A percentile compares a stretch with the other conserved stretches of the same genome.
phyloP scores from a whole-genome alignment of 2,113 vertebrate species.

The Noturus placidus region DNA sequence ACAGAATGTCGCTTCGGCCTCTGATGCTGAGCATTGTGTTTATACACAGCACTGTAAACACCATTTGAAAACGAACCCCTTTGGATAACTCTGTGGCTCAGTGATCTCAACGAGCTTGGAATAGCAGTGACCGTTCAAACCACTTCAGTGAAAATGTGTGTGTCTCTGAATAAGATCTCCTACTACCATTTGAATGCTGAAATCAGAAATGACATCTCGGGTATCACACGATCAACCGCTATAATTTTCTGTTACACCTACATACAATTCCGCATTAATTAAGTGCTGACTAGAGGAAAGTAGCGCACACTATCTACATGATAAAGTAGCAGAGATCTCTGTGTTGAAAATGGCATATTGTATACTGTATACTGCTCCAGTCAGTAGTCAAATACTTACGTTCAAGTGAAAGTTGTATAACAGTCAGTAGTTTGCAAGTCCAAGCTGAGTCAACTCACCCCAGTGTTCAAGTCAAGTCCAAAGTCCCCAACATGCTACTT shows the following conservation, averaged over 20 bases:
- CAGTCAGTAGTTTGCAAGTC: neutral
- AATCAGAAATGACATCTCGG: neutral
- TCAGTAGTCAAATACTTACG: neutral
- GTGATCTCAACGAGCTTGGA: slow-evolving; percentile 49
- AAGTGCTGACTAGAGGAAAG: neutral
- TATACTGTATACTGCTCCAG: neutral
- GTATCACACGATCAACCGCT: neutral
- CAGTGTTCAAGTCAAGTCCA: neutral
- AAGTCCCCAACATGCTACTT: neutral
- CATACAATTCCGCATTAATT: neutral
- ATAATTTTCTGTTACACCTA: neutral
- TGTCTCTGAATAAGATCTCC: neutral
- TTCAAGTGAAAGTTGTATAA: neutral
- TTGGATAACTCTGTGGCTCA: slow-evolving; percentile 53
- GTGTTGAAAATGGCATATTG: neutral
- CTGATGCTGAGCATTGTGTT: slow-evolving; percentile 54
- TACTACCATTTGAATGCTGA: neutral
- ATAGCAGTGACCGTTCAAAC: slow-evolving; percentile 6
- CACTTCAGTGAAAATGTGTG: neutral
- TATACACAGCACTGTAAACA: slow-evolving; percentile 56
- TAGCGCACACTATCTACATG: neutral
- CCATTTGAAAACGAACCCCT: slow-evolving; percentile 66
- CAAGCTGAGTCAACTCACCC: neutral
- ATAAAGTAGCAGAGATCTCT: neutral
- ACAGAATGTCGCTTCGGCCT: slow-evolving; percentile 51